Percentiles rank a stretch among this genome's conserved stretches.
Conservation (phyloP, 2,113 vertebrate genomes). For the Hippocampus comes region DNA sequence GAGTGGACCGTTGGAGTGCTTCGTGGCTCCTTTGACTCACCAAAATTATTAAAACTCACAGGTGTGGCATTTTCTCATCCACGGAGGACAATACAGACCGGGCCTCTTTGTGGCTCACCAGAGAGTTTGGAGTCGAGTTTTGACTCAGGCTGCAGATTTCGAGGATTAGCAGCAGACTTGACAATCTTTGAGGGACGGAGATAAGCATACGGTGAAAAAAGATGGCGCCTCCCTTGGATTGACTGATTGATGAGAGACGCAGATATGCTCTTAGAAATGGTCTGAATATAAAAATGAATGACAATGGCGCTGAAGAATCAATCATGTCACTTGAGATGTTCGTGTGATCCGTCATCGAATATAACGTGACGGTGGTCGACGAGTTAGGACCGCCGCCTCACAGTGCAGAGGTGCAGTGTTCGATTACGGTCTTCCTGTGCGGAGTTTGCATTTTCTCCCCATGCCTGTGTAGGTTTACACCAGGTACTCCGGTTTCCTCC, state of each 20-base stretch:
- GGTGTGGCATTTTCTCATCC: conserved; percentile 59
- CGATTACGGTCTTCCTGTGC: too few species aligned
- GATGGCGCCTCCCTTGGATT: conserved; percentile 42
- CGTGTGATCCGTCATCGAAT: conserved; percentile 25
- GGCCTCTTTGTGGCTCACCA: conserved; percentile 57
- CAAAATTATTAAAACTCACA: conserved; percentile 57
- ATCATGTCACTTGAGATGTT: conserved; percentile 23
- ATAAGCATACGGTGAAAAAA: conserved; percentile 71
- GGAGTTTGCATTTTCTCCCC: too few species aligned
- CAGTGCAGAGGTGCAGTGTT: too few species aligned
- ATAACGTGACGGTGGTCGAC: neutral
- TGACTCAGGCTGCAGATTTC: conserved; percentile 70
- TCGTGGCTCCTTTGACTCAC: conserved; percentile 44
- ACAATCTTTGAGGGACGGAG: conserved; percentile 65
- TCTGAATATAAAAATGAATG: conserved; percentile 51
- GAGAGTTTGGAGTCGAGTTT: conserved; percentile 59
- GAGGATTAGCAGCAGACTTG: conserved; percentile 70
- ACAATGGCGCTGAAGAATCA: conserved; percentile 36
- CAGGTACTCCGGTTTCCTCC: too few species aligned
- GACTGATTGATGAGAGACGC: conserved; percentile 45
- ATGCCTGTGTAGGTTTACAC: too few species aligned
- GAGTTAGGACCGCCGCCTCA: too few species aligned
- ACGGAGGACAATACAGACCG: conserved; percentile 51
- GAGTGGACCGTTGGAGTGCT: conserved; percentile 33
- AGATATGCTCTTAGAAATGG: conserved; percentile 45